These are phyloP conservation scores for Samia ricini DNA, from an alignment of 1,140 invertebrate species.

Conservation along the genomic window DNA sequence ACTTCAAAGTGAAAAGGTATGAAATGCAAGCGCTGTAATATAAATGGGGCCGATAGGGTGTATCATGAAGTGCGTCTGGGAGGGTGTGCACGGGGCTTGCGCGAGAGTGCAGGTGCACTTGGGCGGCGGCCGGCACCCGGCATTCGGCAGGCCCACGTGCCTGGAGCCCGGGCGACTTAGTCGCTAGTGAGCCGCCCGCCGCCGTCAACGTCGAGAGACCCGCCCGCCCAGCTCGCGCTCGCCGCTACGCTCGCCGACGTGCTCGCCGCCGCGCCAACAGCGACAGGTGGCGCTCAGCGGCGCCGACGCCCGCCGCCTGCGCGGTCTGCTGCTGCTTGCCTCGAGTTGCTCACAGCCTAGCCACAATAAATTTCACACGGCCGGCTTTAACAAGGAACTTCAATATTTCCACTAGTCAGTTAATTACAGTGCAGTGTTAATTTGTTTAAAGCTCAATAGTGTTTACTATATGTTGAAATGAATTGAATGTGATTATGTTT, in stretches of 20 bases:
- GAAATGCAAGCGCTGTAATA: background rate
- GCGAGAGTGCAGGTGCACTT: constrained; percentile 54
- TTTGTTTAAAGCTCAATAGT: constrained; percentile 29
- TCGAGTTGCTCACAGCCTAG: constrained; percentile 23
- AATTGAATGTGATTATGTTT: constrained; percentile 20
- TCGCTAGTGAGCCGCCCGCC: constrained; percentile 49
- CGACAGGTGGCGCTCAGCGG: constrained; percentile 69
- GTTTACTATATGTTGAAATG: constrained; percentile 28
- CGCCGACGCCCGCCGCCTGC: constrained; percentile 63
- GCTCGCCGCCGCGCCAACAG: constrained; percentile 31
- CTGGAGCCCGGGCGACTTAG: constrained; percentile 46
- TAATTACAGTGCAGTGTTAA: constrained; percentile 53
- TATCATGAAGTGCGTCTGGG: constrained; percentile 17
- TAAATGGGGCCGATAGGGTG: background rate
- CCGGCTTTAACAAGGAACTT: constrained; percentile 57
- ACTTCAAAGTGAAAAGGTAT: background rate
- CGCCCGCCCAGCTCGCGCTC: constrained; percentile 30
- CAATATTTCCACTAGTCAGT: constrained; percentile 44
- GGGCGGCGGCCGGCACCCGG: constrained; percentile 58
- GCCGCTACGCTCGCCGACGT: constrained; percentile 33
- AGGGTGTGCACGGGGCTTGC: constrained; percentile 26
- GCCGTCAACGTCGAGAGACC: constrained; percentile 45
- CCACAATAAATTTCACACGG: constrained; percentile 35
- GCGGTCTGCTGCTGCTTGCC: constrained; percentile 39
- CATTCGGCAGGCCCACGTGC: constrained; percentile 51